phyloP scores from a whole-genome alignment of 2,888 invertebrate species.

The Scaptomyza polygonia region DNA sequence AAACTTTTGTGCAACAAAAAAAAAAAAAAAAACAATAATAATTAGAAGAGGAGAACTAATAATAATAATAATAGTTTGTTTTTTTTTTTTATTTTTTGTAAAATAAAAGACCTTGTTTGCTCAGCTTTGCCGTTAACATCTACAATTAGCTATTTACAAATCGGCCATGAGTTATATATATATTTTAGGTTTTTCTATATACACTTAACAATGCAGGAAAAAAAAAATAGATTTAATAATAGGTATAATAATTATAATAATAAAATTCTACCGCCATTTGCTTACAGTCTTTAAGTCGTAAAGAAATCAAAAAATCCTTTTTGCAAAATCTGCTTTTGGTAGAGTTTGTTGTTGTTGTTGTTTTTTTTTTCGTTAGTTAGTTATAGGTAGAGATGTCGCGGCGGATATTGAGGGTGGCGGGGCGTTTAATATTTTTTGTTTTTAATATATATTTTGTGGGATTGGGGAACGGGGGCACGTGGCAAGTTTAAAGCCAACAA shows the following conservation, averaged over 20 bases:
- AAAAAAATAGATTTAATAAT: constrained; percentile 17
- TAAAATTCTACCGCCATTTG: constrained; percentile 66
- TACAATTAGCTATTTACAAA: constrained; percentile 63
- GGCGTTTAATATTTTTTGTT: not conserved
- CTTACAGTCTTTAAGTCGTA: constrained; percentile 79
- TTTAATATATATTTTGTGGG: constrained; percentile 32
- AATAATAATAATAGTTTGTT: constrained; percentile 15
- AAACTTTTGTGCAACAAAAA: constrained; percentile 55
- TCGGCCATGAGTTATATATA: constrained; percentile 45
- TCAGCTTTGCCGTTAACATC: constrained; percentile 41
- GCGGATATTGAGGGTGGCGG: constrained; percentile 32
- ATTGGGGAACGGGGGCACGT: constrained; percentile 7
- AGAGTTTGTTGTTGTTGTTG: constrained; percentile 44
- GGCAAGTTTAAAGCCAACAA: constrained; percentile 62
- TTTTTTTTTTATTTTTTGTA: constrained; percentile 21
- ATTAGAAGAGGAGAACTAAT: constrained; percentile 1
- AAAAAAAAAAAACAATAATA: constrained; percentile 24
- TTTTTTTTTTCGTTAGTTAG: not conserved
- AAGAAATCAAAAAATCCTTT: constrained; percentile 58
- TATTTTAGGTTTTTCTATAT: constrained; percentile 56
- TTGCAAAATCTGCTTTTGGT: constrained; percentile 57
- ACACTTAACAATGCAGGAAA: constrained; percentile 59
- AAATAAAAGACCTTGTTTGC: constrained; percentile 38
- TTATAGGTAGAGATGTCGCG: constrained; percentile 47
- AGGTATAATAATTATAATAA: constrained; percentile 39